phyloP scores from a whole-genome alignment of 2,888 invertebrate species.

The Mantis religiosa region DNA sequence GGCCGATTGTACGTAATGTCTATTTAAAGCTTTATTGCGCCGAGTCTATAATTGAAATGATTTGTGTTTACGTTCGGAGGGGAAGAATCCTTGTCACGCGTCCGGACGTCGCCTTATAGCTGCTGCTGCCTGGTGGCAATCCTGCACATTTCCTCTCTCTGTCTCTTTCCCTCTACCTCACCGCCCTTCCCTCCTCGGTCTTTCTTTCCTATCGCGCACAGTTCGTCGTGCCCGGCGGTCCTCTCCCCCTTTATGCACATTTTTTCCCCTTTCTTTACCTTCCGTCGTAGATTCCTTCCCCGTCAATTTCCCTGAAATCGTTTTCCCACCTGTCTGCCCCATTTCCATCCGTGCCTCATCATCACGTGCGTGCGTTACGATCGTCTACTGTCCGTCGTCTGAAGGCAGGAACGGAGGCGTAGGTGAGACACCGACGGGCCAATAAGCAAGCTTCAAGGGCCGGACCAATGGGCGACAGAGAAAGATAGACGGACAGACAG shows the following conservation, averaged over 20 bases:
- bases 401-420: neutral
- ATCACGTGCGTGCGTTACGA: neutral
- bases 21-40: no score
- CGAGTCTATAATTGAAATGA: no score
- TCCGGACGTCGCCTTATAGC: constrained; percentile 8
- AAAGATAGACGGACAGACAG: constrained; percentile 1
- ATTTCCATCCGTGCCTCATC: neutral
- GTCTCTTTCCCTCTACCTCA: neutral
- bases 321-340: neutral
- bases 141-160: neutral
- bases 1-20: no score
- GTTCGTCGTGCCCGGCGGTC: neutral
- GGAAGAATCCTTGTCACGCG: neutral
- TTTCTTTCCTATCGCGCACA: constrained; percentile 15
- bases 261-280: neutral
- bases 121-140: constrained; percentile 16
- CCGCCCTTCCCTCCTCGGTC: neutral
- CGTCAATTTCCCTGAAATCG: neutral
- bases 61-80: no score
- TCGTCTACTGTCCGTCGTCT: neutral
- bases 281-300: neutral
- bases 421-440: neutral
- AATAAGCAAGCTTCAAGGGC: constrained; percentile 19
- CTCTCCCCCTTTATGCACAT: neutral
- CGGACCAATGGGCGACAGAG: constrained; percentile 17